Evolutionary conservation across 2,888 invertebrate genomes (phyloP).

Genomic region (Tromatobia lineatoria): DNA sequence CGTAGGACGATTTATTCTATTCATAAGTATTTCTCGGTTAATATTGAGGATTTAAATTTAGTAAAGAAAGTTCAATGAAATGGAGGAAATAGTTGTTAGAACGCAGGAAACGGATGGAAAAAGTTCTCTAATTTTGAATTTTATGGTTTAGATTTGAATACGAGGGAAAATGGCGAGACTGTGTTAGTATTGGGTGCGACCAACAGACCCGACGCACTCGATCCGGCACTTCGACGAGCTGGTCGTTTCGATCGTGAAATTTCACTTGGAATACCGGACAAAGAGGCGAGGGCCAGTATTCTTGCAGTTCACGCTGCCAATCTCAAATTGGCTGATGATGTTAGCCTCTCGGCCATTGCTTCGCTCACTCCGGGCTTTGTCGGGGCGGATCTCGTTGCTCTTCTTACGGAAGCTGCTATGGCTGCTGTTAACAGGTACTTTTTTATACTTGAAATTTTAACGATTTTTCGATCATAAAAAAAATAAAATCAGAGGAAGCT

Average conservation of each 20-base stretch:
- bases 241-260: conserved; percentile 98
- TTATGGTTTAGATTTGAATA: conserved; percentile 85
- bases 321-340: conserved; percentile 89
- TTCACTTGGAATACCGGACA: conserved; percentile 96
- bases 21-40: no score
- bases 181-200: conserved; percentile 98
- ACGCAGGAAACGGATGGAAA: no score
- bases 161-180: conserved; percentile 87
- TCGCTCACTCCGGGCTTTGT: conserved; percentile 97
- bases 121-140: conserved; percentile 1
- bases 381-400: conserved; percentile 95
- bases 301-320: conserved; percentile 90
- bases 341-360: conserved; percentile 92
- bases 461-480: no score
- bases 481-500: no score
- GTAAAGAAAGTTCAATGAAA: no score
- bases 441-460: no score
- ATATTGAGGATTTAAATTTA: no score
- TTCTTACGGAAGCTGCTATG: conserved; percentile 95
- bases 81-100: no score
- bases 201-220: conserved; percentile 96
- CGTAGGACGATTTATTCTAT: no score
- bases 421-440: conserved; percentile 92
- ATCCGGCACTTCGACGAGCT: conserved; percentile 96
- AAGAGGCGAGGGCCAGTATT: conserved; percentile 93